Evolutionary conservation across 1,140 invertebrate genomes (phyloP).

Genomic region (Cydia splendana): DNA sequence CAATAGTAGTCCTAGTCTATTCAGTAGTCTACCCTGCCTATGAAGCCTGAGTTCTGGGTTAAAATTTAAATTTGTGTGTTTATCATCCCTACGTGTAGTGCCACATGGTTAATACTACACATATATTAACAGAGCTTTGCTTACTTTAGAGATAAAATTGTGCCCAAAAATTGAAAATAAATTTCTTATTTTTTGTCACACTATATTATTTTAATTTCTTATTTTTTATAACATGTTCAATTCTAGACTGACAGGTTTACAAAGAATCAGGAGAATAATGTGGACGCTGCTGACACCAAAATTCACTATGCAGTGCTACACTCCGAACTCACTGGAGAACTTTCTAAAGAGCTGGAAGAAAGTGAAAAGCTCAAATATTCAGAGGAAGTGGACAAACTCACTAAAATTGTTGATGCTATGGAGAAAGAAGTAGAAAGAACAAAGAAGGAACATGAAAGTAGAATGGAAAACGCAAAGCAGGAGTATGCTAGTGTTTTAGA

Average conservation of each 20-base stretch:
- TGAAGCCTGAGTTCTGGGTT: no score
- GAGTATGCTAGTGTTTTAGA: constrained; percentile 52
- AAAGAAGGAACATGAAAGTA: constrained; percentile 72
- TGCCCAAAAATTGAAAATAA: no score
- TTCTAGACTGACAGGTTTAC: constrained; percentile 59
- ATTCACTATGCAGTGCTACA: constrained; percentile 73
- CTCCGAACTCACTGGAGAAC: constrained; percentile 70
- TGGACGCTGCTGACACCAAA: constrained; percentile 57
- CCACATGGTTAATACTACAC: no score
- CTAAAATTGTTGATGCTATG: constrained; percentile 80
- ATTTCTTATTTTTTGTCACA: no score
- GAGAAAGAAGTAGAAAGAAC: constrained; percentile 76
- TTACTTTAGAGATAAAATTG: no score
- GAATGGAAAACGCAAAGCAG: constrained; percentile 72
- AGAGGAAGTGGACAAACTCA: constrained; percentile 78
- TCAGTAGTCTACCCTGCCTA: no score
- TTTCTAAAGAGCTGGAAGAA: constrained; percentile 68
- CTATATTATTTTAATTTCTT: no score
- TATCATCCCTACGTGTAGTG: no score
- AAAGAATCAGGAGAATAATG: constrained; percentile 45
- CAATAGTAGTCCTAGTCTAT: no score
- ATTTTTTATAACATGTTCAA: background rate
- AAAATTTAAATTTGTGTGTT: no score
- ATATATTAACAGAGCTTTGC: no score
- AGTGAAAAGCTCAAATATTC: constrained; percentile 70